A percentile compares a stretch with the other conserved stretches of the same genome.
Conservation (phyloP, 2,797 vertebrate genomes). For the Pseudocheirus occidentalis region DNA sequence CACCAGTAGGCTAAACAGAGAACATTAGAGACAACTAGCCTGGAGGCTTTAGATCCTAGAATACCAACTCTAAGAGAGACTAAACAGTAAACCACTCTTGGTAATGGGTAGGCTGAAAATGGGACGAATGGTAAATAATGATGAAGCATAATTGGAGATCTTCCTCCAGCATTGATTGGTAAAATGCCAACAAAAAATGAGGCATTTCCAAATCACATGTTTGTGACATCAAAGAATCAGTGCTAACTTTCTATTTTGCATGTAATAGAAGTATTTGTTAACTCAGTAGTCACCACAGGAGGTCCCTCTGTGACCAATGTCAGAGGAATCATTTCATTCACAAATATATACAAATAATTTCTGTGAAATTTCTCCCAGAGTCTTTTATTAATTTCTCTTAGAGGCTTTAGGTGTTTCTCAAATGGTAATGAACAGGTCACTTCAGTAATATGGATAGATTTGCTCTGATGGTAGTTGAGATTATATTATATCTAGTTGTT, state of each 20-base stretch:
- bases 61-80: conserved; percentile 80
- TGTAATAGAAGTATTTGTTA: conserved; percentile 73
- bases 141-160: conserved; percentile 73
- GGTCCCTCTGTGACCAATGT: conserved; percentile 73
- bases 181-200: conserved; percentile 79
- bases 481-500: not conserved
- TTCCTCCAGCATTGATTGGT: conserved; percentile 78
- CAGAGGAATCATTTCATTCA: conserved; percentile 76
- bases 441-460: conserved; percentile 14
- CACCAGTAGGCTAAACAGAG: conserved; percentile 75
- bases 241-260: conserved; percentile 79
- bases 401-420: conserved; percentile 18
- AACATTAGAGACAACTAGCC: conserved; percentile 72
- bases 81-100: conserved; percentile 83
- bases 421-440: conserved; percentile 1
- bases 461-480: not conserved
- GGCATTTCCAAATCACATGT: conserved; percentile 83
- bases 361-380: not conserved
- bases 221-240: conserved; percentile 81
- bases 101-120: conserved; percentile 79
- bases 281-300: conserved; percentile 70
- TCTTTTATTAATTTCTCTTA: conserved; percentile 5
- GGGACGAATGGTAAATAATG: conserved; percentile 78
- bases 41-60: conserved; percentile 67
- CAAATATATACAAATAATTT: conserved; percentile 65